phyloP scores from a whole-genome alignment of 2,113 vertebrate genomes.

The Micronycteris hirsuta region DNA sequence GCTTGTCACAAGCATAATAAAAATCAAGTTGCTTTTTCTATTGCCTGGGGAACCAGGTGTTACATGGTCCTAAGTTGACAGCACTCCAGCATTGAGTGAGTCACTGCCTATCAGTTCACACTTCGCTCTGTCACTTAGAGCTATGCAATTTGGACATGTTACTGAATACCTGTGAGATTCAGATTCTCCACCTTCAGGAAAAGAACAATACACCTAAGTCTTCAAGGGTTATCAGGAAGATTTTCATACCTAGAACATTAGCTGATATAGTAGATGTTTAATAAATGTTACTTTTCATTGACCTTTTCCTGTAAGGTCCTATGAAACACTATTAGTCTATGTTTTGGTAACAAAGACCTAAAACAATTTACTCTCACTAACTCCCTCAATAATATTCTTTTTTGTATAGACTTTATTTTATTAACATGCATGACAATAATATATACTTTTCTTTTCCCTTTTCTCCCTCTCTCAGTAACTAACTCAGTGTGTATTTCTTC shows the following conservation, averaged over 20 bases:
- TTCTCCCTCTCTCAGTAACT: background rate
- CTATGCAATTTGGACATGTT: background rate
- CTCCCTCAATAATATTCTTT: background rate
- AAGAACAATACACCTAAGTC: background rate
- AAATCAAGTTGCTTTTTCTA: background rate
- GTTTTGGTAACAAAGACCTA: background rate
- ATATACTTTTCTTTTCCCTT: background rate
- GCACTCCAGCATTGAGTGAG: background rate
- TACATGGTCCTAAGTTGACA: background rate
- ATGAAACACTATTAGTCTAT: background rate
- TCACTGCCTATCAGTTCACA: background rate
- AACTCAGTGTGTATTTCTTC: background rate
- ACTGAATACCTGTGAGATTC: background rate
- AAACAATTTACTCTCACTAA: background rate
- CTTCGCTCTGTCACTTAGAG: background rate
- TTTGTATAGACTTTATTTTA: background rate
- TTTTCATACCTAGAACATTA: background rate
- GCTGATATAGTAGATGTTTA: background rate
- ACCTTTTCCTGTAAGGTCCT: background rate
- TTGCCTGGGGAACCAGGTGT: background rate
- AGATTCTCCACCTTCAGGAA: background rate
- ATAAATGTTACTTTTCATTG: background rate
- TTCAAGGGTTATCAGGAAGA: background rate
- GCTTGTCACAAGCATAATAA: background rate
- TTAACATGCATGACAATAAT: background rate